Conservation (phyloP, 92 coral and sea anemone genomes). For the Epizoanthus illoricatus region DNA sequence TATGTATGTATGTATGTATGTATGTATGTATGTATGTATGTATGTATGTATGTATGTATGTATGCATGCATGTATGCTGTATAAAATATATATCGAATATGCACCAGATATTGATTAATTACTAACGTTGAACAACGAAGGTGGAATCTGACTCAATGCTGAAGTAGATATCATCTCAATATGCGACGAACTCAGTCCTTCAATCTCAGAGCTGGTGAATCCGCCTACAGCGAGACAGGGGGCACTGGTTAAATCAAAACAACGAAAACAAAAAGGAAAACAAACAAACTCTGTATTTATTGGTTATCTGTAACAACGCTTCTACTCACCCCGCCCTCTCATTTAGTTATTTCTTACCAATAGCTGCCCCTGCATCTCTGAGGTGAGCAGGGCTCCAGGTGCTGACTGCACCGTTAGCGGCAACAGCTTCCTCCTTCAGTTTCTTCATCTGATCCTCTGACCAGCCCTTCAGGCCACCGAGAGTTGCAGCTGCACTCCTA, state of each 20-base stretch:
- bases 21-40: no score
- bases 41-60: no score
- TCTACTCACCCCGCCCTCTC: no score
- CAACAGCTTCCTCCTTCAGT: constrained; percentile 57
- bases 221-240: constrained; percentile 48
- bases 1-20: no score
- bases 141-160: constrained; percentile 61
- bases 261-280: neutral
- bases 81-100: no score
- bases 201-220: constrained; percentile 57
- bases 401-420: constrained; percentile 53
- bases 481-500: constrained; percentile 56
- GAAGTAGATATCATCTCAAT: constrained; percentile 58
- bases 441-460: constrained; percentile 52
- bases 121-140: constrained; percentile 52
- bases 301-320: no score
- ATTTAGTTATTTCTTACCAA: constrained; percentile 48
- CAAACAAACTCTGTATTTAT: no score
- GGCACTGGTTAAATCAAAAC: no score
- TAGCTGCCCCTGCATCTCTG: constrained; percentile 65
- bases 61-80: no score
- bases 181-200: constrained; percentile 50
- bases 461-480: constrained; percentile 69
- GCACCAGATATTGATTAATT: no score
- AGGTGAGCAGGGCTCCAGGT: constrained; percentile 68